Percentiles rank a stretch among this genome's conserved stretches.
These are phyloP conservation scores for Cosmia trapezina DNA, from an alignment of 2,888 invertebrate species.

Conservation along the genomic window DNA sequence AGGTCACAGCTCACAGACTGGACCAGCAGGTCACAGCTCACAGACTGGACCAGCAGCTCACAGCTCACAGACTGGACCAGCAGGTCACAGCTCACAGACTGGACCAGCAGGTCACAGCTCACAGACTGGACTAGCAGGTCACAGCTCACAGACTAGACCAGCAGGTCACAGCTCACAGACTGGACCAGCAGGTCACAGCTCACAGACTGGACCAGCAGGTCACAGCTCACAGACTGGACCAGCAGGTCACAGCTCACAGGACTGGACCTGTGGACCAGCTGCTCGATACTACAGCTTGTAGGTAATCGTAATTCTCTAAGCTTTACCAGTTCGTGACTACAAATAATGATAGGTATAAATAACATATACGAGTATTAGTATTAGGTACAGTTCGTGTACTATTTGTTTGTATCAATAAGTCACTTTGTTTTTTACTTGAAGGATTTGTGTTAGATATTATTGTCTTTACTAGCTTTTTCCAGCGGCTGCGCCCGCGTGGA, in stretches of 20 bases:
- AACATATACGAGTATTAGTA: background rate
- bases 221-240: no score
- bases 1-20: no score
- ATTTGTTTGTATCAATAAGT: background rate
- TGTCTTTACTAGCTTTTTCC: no score
- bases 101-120: no score
- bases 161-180: no score
- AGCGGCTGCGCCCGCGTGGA: no score
- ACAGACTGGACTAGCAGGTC: no score
- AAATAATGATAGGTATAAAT: background rate
- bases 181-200: no score
- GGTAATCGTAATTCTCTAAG: background rate
- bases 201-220: background rate
- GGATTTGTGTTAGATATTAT: background rate
- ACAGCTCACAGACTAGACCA: no score
- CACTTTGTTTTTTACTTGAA: background rate
- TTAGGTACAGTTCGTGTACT: background rate
- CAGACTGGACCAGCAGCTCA: no score
- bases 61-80: no score
- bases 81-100: background rate
- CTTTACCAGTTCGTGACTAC: slow-evolving; percentile 15
- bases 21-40: background rate
- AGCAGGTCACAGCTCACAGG: background rate
- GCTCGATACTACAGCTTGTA: background rate
- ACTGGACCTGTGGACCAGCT: no score